Evolutionary conservation across 1,140 invertebrate genomes (phyloP).

Genomic region (Oedothorax gibbosus): DNA sequence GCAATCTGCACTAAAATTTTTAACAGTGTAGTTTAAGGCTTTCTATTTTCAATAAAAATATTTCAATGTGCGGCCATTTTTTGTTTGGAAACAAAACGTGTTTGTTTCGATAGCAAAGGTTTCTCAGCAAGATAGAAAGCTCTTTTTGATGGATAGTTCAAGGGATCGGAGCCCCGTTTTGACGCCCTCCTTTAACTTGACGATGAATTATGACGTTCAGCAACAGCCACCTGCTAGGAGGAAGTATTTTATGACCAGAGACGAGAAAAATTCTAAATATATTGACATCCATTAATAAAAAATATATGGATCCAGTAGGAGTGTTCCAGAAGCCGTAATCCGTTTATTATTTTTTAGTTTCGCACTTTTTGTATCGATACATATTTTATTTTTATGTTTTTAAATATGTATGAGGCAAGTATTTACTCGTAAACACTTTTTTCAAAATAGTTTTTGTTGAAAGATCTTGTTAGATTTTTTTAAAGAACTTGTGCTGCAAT

Average conservation of each 20-base stretch:
- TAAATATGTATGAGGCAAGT: too few relatives aligned
- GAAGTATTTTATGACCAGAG: conserved; percentile 21
- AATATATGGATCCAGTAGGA: conserved; percentile 42
- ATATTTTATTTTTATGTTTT: too few relatives aligned
- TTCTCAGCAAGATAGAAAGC: background rate
- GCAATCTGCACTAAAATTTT: too few relatives aligned
- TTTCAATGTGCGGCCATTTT: too few relatives aligned
- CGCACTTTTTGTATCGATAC: too few relatives aligned
- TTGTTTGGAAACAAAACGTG: conserved; percentile 33
- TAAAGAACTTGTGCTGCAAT: too few relatives aligned
- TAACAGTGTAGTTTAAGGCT: too few relatives aligned
- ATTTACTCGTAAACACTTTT: too few relatives aligned
- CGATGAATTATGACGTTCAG: conserved; percentile 32
- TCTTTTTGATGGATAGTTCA: conserved; percentile 41
- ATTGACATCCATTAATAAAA: conserved; percentile 51
- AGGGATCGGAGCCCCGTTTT: conserved; percentile 15
- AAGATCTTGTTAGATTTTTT: too few relatives aligned
- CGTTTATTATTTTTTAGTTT: conserved; percentile 3
- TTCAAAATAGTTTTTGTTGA: too few relatives aligned
- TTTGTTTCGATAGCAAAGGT: conserved; percentile 19
- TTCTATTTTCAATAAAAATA: too few relatives aligned
- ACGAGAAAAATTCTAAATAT: conserved; percentile 41
- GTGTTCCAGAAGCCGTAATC: conserved; percentile 21
- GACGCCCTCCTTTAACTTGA: conserved; percentile 46
- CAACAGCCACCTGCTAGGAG: conserved; percentile 44